A percentile compares a stretch with the other conserved stretches of the same genome.
Evolutionary conservation across 1,140 invertebrate genomes (phyloP).

Genomic region (Anastatus disparis): DNA sequence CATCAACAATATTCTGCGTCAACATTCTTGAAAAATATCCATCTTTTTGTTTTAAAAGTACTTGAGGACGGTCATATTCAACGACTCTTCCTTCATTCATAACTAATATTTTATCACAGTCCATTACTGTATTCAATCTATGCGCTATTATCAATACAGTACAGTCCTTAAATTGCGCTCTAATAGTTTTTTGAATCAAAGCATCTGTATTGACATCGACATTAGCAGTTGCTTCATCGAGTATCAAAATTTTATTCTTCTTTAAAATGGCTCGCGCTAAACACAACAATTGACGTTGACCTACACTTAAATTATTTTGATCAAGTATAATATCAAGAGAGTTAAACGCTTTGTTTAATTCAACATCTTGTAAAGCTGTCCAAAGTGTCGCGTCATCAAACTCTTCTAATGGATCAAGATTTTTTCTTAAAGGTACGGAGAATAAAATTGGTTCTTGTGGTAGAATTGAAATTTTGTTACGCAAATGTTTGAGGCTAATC

Average conservation of each 20-base stretch:
- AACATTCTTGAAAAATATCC: slow-evolving; percentile 20
- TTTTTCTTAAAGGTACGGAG: slow-evolving; percentile 78
- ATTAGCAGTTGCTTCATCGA: slow-evolving; percentile 76
- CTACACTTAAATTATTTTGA: slow-evolving; percentile 81
- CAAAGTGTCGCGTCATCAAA: slow-evolving; percentile 71
- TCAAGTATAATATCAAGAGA: slow-evolving; percentile 75
- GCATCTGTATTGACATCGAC: slow-evolving; percentile 72
- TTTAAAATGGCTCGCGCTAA: slow-evolving; percentile 80
- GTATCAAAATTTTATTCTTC: slow-evolving; percentile 76
- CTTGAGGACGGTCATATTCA: neutral
- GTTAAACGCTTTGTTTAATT: slow-evolving; percentile 68
- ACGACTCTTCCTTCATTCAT: slow-evolving; percentile 60
- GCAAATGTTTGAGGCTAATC: slow-evolving; percentile 73
- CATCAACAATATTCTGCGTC: too few species aligned
- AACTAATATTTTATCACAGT: slow-evolving; percentile 69
- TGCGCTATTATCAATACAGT: slow-evolving; percentile 76
- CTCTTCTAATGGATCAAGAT: slow-evolving; percentile 82
- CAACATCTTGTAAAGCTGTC: slow-evolving; percentile 63
- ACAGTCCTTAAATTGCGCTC: slow-evolving; percentile 67
- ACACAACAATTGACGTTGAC: slow-evolving; percentile 84
- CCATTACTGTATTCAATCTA: slow-evolving; percentile 75
- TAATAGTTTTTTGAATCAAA: slow-evolving; percentile 67
- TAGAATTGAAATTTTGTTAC: slow-evolving; percentile 79
- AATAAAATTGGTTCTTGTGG: slow-evolving; percentile 86
- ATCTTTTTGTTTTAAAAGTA: neutral